These are phyloP conservation scores for Uria lomvia DNA, from an alignment of 2,113 vertebrate genomes.

Conservation along the genomic window DNA sequence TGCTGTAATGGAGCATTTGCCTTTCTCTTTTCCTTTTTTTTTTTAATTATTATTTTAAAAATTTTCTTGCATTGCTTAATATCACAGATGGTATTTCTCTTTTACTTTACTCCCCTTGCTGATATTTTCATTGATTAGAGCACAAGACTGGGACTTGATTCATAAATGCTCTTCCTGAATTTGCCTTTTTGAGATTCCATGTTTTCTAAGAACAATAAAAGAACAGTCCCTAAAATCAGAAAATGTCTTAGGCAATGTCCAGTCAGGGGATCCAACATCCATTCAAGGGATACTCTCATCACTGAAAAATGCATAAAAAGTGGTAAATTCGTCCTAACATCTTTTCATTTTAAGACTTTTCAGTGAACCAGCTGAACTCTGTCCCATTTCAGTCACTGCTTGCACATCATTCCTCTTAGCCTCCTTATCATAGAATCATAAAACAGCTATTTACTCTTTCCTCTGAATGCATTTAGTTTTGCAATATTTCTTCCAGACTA, in stretches of 20 bases:
- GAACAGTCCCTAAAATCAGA: neutral
- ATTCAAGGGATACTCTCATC: neutral
- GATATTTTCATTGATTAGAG: neutral
- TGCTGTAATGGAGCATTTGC: neutral
- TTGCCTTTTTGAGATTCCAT: neutral
- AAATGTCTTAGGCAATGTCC: neutral
- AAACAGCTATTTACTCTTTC: neutral
- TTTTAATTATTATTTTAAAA: neutral
- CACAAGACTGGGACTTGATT: neutral
- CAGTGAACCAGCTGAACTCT: neutral
- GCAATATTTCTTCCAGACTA: neutral
- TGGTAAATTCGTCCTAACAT: neutral
- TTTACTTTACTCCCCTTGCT: neutral
- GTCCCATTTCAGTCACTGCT: neutral
- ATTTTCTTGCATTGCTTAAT: neutral
- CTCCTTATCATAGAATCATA: neutral
- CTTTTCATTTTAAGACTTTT: neutral
- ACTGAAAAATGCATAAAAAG: neutral
- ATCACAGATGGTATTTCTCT: neutral
- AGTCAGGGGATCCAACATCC: neutral
- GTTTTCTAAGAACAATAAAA: neutral
- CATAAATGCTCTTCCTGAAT: neutral
- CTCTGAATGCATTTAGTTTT: neutral
- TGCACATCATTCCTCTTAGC: neutral
- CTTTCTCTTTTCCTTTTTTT: neutral